Evolutionary conservation across 2,888 invertebrate species (phyloP).

Genomic region (Lissonota sp.): DNA sequence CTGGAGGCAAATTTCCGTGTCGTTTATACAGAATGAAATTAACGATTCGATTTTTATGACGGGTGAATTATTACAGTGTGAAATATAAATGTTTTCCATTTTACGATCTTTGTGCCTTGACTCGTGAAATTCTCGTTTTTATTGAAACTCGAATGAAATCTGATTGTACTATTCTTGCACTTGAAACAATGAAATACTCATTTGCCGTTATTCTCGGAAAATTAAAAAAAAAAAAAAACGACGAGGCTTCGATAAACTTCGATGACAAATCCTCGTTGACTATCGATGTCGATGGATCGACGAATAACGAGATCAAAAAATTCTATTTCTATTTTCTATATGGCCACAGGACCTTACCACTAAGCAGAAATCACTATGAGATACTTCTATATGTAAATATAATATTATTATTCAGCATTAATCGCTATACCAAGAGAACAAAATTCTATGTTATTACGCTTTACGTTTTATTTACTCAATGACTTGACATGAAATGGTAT

Average conservation of each 20-base stretch:
- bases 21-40: conserved; percentile 5
- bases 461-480: conserved; percentile 53
- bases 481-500: conserved; percentile 10
- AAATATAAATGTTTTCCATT: neutral
- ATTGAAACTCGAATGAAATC: neutral
- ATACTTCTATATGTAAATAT: conserved; percentile 45
- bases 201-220: neutral
- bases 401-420: conserved; percentile 51
- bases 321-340: conserved; percentile 62
- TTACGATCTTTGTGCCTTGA: neutral
- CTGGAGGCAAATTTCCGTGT: no score
- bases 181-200: neutral
- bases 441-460: conserved; percentile 57
- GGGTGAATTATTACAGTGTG: conserved; percentile 17
- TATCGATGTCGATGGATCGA: neutral
- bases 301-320: conserved; percentile 13
- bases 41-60: conserved; percentile 32
- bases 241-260: neutral
- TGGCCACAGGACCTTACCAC: conserved; percentile 68
- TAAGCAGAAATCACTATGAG: conserved; percentile 70
- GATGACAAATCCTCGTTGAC: conserved; percentile 8
- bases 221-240: neutral
- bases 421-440: conserved; percentile 58
- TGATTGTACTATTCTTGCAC: neutral
- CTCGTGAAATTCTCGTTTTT: no score